Percentiles rank a stretch among this genome's conserved stretches.
These are phyloP conservation scores for Telenomus remus DNA, from an alignment of 1,140 invertebrate species.

Conservation along the genomic window DNA sequence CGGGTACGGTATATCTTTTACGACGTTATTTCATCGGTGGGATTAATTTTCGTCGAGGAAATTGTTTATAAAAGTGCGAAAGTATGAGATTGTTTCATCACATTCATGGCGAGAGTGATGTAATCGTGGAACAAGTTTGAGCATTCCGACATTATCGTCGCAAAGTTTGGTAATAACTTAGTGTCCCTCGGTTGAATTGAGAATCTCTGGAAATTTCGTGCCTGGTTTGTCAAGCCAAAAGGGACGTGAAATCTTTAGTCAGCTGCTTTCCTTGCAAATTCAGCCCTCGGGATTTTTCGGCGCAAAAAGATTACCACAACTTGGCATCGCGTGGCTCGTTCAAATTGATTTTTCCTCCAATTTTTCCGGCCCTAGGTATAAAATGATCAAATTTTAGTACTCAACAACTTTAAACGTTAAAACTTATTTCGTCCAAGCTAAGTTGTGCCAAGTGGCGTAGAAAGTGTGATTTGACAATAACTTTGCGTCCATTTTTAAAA, in stretches of 20 bases:
- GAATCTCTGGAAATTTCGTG: constrained; percentile 64
- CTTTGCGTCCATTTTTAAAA: neutral
- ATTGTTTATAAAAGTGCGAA: neutral
- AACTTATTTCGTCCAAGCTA: too few species aligned
- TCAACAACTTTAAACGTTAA: too few species aligned
- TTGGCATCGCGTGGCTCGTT: constrained; percentile 61
- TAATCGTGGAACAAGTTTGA: constrained; percentile 22
- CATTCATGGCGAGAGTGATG: constrained; percentile 14
- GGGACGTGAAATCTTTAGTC: constrained; percentile 66
- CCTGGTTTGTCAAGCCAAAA: constrained; percentile 43
- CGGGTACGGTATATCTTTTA: too few species aligned
- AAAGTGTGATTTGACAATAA: neutral
- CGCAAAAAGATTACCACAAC: constrained; percentile 48
- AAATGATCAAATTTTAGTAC: too few species aligned
- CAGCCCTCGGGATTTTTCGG: constrained; percentile 59
- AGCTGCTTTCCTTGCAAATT: constrained; percentile 73
- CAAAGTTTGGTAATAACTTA: constrained; percentile 46
- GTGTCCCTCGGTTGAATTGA: constrained; percentile 47
- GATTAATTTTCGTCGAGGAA: neutral
- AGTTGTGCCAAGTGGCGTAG: neutral
- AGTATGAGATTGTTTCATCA: constrained; percentile 24
- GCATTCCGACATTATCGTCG: constrained; percentile 33
- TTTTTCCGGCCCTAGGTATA: constrained; percentile 70
- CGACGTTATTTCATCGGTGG: too few species aligned
- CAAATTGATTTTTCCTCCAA: constrained; percentile 72